Evolutionary conservation across 2,797 vertebrate genomes (phyloP).

Genomic region (Onychomys torridus): DNA sequence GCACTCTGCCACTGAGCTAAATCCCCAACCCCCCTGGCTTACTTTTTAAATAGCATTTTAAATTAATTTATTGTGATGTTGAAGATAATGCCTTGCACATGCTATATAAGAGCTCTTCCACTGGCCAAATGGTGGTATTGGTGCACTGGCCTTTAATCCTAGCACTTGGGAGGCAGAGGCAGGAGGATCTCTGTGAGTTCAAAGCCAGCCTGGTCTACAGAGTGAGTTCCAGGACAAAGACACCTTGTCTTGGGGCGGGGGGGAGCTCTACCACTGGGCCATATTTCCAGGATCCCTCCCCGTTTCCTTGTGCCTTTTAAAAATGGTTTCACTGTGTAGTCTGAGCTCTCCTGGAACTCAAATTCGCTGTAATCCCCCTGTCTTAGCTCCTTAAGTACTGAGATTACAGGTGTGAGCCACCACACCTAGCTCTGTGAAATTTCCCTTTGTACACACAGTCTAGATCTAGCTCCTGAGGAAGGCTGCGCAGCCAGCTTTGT

Average conservation of each 20-base stretch:
- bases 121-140: not conserved
- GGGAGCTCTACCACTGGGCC: not conserved
- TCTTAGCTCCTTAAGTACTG: not conserved
- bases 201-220: not conserved
- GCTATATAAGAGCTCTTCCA: not conserved
- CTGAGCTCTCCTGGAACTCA: not conserved
- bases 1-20: too few relatives aligned
- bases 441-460: not conserved
- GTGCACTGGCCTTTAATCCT: not conserved
- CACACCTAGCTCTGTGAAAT: not conserved
- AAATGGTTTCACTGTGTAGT: not conserved
- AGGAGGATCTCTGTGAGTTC: not conserved
- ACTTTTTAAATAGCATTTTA: not conserved
- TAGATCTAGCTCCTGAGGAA: constrained; percentile 26
- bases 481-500: not conserved
- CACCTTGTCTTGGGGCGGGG: not conserved
- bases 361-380: not conserved
- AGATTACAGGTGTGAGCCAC: not conserved
- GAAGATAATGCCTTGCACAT: not conserved
- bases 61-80: not conserved
- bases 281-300: not conserved
- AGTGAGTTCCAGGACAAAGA: not conserved
- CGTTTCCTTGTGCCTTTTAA: not conserved
- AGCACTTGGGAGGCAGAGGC: not conserved
- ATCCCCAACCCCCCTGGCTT: not conserved